A percentile compares a stretch with the other conserved stretches of the same genome.
Evolutionary conservation across 2,113 vertebrate genomes (phyloP).

Genomic region (Sisor rabdophorus): DNA sequence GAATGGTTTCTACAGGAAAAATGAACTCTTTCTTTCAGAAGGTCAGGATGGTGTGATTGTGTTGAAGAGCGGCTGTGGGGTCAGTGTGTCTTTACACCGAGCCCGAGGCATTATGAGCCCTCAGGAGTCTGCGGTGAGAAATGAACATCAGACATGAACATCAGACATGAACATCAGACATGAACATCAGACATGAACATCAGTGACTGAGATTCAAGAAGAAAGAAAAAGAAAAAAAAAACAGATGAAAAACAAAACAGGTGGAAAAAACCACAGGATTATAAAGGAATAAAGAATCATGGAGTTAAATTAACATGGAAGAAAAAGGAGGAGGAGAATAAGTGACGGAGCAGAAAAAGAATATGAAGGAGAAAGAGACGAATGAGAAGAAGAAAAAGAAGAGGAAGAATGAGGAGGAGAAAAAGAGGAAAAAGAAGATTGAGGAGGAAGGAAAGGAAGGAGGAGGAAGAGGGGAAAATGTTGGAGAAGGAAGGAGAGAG

Average conservation of each 20-base stretch:
- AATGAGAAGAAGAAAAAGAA: background rate
- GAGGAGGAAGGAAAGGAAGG: background rate
- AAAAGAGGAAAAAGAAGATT: background rate
- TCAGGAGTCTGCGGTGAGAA: background rate
- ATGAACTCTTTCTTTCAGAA: background rate
- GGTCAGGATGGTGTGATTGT: background rate
- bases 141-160: too few species aligned
- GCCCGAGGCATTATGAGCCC: slow-evolving; percentile 29
- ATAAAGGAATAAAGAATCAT: too few species aligned
- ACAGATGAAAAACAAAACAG: background rate
- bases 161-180: too few species aligned
- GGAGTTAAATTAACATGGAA: too few species aligned
- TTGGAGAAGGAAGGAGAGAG: too few species aligned
- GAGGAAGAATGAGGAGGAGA: background rate
- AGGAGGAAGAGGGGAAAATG: background rate
- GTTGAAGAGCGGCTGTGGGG: slow-evolving; percentile 22
- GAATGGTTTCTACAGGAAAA: background rate
- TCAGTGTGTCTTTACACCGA: slow-evolving; percentile 8
- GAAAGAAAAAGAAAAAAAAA: background rate
- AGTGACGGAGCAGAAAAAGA: background rate
- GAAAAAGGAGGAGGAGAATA: too few species aligned
- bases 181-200: slow-evolving; percentile 12
- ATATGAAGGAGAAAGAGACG: background rate
- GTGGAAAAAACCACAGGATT: too few species aligned
- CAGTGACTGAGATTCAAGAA: background rate